phyloP scores from a whole-genome alignment of 1,140 invertebrate species.

The Pentalonia nigronervosa region DNA sequence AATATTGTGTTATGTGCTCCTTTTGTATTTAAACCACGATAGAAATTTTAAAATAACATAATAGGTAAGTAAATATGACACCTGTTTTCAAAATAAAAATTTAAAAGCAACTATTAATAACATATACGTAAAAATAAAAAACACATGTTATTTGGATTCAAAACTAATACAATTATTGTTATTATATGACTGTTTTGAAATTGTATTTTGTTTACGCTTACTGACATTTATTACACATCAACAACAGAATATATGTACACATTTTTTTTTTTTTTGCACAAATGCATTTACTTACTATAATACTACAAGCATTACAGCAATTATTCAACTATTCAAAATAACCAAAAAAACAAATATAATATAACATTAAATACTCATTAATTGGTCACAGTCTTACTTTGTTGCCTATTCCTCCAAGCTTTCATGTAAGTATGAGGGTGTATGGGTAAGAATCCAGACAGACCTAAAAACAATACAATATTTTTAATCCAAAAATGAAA shows the following conservation, averaged over 20 bases:
- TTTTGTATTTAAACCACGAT: not conserved
- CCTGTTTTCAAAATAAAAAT: not conserved
- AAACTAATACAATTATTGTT: not conserved
- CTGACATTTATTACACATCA: not conserved
- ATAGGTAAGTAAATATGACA: not conserved
- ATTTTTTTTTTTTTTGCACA: constrained; percentile 44
- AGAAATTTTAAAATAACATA: not conserved
- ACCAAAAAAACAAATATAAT: not conserved
- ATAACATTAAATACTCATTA: constrained; percentile 17
- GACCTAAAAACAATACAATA: constrained; percentile 64
- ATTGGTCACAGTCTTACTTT: constrained; percentile 53
- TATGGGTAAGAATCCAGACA: constrained; percentile 77
- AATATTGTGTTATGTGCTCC: not conserved
- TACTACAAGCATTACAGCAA: not conserved
- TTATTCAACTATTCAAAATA: constrained; percentile 36
- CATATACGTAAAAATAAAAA: not conserved
- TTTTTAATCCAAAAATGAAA: not conserved
- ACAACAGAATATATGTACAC: constrained; percentile 40
- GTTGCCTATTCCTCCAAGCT: constrained; percentile 73
- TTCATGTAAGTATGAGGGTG: constrained; percentile 75
- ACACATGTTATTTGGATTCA: not conserved
- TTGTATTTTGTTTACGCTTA: constrained; percentile 33
- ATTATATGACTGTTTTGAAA: constrained; percentile 23
- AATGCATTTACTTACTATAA: not conserved
- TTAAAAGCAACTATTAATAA: not conserved